A percentile compares a stretch with the other conserved stretches of the same genome.
Conservation (phyloP, 2,113 vertebrate species). For the Pan troglodytes region NHGRI_mPanTro3-v2.1_pri NC_072401.2:7227501-7228000, state of each 20-base stretch:
- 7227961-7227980: not conserved
- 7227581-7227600: not conserved
- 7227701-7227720: not conserved
- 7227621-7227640: not conserved
- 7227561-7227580: not conserved
- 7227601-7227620: not conserved
- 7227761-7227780: not conserved
- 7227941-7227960: not conserved
- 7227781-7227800: not conserved
- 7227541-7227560: not conserved
- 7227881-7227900: not conserved
- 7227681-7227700: not conserved
- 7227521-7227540: not conserved
- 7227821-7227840: not conserved
- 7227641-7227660: not conserved
- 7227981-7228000: conserved; percentile 58
- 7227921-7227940: not conserved
- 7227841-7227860: not conserved
- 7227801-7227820: rapidly evolving
- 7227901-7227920: conserved; percentile 13
- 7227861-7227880: not conserved
- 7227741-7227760: not conserved
- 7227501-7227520: not conserved
- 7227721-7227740: not conserved
- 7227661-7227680: not conserved